Evolutionary conservation across 2,888 invertebrate species (phyloP).

Genomic region (Dolomedes plantarius): DNA sequence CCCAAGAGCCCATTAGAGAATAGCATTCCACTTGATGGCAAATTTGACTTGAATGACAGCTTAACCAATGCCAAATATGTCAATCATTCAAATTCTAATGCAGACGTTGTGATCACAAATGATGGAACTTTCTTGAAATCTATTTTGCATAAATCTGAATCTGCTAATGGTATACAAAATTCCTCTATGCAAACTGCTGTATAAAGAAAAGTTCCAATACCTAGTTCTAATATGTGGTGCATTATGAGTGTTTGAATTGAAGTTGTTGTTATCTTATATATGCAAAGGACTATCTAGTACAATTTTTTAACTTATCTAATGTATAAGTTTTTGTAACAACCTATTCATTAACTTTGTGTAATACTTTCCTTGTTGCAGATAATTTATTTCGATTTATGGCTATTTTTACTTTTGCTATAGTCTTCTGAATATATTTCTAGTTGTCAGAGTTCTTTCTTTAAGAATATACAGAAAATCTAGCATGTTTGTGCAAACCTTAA

Average conservation of each 20-base stretch:
- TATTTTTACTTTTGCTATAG: too few relatives aligned
- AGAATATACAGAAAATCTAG: too few relatives aligned
- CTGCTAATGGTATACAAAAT: constrained; percentile 60
- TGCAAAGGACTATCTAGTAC: constrained; percentile 2
- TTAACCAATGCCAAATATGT: constrained; percentile 47
- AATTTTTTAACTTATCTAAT: background rate
- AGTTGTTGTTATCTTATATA: constrained; percentile 3
- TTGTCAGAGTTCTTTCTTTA: too few relatives aligned
- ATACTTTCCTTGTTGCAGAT: background rate
- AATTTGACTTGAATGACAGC: constrained; percentile 41
- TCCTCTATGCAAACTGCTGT: constrained; percentile 65
- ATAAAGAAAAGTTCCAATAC: constrained; percentile 3
- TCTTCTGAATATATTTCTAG: too few relatives aligned
- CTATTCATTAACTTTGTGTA: background rate
- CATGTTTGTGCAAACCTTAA: too few relatives aligned
- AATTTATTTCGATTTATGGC: background rate
- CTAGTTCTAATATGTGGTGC: background rate
- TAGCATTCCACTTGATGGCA: constrained; percentile 42
- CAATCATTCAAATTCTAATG: constrained; percentile 41
- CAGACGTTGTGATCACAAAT: constrained; percentile 55
- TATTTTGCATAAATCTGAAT: constrained; percentile 52
- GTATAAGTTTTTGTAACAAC: background rate
- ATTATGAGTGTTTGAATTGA: background rate
- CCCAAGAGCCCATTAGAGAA: constrained; percentile 49
- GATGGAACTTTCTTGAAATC: constrained; percentile 55